A percentile compares a stretch with the other conserved stretches of the same genome.
Evolutionary conservation across 64 coral and sea anemone species (phyloP).

Genomic region (Pocillopora damicornis): DNA sequence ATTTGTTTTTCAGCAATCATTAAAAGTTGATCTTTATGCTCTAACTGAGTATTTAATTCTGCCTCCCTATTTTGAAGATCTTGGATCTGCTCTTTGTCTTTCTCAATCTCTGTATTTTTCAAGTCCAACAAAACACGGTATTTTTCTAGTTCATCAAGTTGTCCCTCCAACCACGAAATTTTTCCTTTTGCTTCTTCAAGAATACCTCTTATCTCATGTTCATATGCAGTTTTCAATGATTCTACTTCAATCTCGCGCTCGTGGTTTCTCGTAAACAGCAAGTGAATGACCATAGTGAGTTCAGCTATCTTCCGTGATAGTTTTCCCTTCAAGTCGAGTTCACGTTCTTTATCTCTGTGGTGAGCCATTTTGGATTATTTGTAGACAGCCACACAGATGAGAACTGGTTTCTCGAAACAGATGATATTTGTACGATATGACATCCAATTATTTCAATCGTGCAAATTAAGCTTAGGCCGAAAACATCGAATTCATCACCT

Average conservation of each 20-base stretch:
- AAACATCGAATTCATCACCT: not conserved
- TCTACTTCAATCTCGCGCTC: conserved; percentile 90
- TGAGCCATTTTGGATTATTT: conserved; percentile 4
- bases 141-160: conserved; percentile 87
- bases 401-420: not conserved
- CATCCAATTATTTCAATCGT: not conserved
- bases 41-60: conserved; percentile 46
- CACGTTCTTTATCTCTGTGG: not conserved
- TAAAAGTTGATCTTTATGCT: conserved; percentile 61
- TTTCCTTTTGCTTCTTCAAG: conserved; percentile 77
- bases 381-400: not conserved
- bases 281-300: conserved; percentile 91
- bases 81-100: conserved; percentile 70
- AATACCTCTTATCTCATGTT: conserved; percentile 68
- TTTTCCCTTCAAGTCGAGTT: conserved; percentile 60
- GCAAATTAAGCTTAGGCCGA: not conserved
- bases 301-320: conserved; percentile 94
- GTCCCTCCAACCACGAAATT: conserved; percentile 85
- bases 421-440: not conserved
- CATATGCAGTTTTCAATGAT: conserved; percentile 83
- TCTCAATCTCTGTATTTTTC: conserved; percentile 75
- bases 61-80: conserved; percentile 61
- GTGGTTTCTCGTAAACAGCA: conserved; percentile 96
- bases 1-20: conserved; percentile 70
- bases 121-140: conserved; percentile 73